Conservation (phyloP, 2,888 invertebrate species). For the Drosophila rellima region DNA sequence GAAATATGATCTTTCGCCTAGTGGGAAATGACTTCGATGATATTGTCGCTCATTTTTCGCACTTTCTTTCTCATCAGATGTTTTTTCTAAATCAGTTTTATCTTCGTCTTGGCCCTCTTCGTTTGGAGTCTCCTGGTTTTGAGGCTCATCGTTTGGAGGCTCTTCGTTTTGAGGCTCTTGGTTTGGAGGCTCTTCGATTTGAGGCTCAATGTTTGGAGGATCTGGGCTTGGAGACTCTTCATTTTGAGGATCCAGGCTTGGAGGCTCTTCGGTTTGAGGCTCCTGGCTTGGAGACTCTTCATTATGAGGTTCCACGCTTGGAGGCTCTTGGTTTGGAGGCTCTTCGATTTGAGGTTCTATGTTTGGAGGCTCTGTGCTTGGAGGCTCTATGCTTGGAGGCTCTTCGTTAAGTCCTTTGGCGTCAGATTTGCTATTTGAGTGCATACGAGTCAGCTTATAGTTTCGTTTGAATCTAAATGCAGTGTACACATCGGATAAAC, state of each 20-base stretch:
- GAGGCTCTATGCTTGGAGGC: too few species aligned
- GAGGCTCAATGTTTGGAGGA: neutral
- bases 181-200: neutral
- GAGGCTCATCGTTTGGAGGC: neutral
- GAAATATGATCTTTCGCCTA: neutral
- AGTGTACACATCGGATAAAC: neutral
- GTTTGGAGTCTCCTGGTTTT: neutral
- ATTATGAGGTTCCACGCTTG: too few species aligned
- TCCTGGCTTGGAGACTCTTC: too few species aligned
- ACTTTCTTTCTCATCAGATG: neutral
- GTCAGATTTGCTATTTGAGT: neutral
- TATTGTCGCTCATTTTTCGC: neutral
- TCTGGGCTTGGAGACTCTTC: too few species aligned
- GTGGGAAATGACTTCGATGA: neutral
- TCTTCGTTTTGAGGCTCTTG: neutral
- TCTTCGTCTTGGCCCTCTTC: neutral
- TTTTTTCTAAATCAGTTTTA: neutral
- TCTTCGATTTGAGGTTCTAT: too few species aligned
- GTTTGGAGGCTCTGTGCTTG: too few species aligned
- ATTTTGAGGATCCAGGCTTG: too few species aligned
- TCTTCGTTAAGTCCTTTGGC: too few species aligned
- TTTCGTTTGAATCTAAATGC: slow-evolving; percentile 3
- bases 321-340: too few species aligned
- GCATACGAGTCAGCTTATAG: neutral
- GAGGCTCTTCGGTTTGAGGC: too few species aligned